Evolutionary conservation across 2,888 invertebrate genomes (phyloP).

Genomic region (Lamproptera curius): DNA sequence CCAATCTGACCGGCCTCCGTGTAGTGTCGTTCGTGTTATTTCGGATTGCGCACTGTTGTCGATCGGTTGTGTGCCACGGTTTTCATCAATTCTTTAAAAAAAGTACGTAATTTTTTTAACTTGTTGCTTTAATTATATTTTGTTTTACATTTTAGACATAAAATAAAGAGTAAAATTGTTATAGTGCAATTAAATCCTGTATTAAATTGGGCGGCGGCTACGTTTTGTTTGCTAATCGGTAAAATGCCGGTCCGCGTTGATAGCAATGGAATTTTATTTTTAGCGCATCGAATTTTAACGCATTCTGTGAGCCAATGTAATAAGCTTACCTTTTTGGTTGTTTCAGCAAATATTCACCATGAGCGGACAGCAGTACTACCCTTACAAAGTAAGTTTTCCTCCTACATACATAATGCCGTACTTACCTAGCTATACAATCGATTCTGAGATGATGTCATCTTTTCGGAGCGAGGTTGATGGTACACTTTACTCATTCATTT

Average conservation of each 20-base stretch:
- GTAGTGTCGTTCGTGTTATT: constrained; percentile 45
- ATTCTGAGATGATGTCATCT: constrained; percentile 71
- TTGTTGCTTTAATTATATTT: too few relatives aligned
- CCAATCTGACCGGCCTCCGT: constrained; percentile 49
- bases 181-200: neutral
- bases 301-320: constrained; percentile 1
- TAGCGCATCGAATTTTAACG: constrained; percentile 40
- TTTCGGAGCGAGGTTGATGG: constrained; percentile 44
- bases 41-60: constrained; percentile 54
- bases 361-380: constrained; percentile 91
- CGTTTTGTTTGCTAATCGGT: constrained; percentile 39
- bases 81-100: constrained; percentile 36
- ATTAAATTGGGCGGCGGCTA: constrained; percentile 16
- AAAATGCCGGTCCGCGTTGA: constrained; percentile 51
- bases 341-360: constrained; percentile 74
- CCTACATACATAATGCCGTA: constrained; percentile 34
- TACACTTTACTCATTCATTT: constrained; percentile 26
- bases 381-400: constrained; percentile 86
- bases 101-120: constrained; percentile 42
- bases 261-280: constrained; percentile 53
- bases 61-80: constrained; percentile 58
- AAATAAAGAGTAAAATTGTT: constrained; percentile 4
- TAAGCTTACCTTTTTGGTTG: constrained; percentile 40
- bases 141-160: too few relatives aligned
- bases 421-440: constrained; percentile 37